phyloP scores from a whole-genome alignment of 2,797 vertebrate species.

The Brachyalestes nurse region DNA sequence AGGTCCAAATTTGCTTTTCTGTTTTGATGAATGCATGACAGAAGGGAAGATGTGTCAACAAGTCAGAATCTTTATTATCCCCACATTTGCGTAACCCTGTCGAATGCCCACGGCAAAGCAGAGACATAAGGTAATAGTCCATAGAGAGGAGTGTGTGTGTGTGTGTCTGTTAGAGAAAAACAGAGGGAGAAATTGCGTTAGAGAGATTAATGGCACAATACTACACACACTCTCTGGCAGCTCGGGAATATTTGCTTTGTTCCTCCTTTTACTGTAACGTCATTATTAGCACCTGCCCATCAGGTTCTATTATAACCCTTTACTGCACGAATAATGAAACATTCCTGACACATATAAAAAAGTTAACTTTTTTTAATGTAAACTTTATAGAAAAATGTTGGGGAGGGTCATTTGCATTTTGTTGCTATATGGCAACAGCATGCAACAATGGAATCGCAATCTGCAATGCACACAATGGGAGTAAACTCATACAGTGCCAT shows the following conservation, averaged over 20 bases:
- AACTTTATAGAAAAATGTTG: no score
- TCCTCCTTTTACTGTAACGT: slow-evolving; percentile 67
- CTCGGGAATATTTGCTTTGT: slow-evolving; percentile 33
- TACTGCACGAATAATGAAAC: background rate
- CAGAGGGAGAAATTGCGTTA: slow-evolving; percentile 23
- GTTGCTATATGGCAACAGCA: background rate
- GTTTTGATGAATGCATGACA: slow-evolving; percentile 53
- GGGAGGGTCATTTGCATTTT: no score
- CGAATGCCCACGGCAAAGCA: slow-evolving; percentile 65
- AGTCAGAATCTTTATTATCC: slow-evolving; percentile 67
- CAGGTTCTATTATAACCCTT: background rate
- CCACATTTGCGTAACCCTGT: slow-evolving; percentile 70
- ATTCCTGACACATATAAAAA: background rate
- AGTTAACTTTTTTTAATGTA: no score
- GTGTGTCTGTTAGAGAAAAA: slow-evolving; percentile 4
- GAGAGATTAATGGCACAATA: slow-evolving; percentile 43
- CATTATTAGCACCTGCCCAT: background rate
- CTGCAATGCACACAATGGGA: background rate
- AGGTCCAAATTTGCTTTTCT: slow-evolving; percentile 56
- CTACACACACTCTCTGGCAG: slow-evolving; percentile 20
- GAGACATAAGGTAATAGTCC: slow-evolving; percentile 64
- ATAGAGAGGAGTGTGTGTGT: slow-evolving; percentile 35
- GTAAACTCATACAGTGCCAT: background rate
- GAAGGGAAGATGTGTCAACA: slow-evolving; percentile 63
- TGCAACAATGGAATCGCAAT: background rate